Percentiles rank a stretch among this genome's conserved stretches.
phyloP scores from a whole-genome alignment of 64 coral and sea anemone species.

The Stichodactyla helianthus region DNA sequence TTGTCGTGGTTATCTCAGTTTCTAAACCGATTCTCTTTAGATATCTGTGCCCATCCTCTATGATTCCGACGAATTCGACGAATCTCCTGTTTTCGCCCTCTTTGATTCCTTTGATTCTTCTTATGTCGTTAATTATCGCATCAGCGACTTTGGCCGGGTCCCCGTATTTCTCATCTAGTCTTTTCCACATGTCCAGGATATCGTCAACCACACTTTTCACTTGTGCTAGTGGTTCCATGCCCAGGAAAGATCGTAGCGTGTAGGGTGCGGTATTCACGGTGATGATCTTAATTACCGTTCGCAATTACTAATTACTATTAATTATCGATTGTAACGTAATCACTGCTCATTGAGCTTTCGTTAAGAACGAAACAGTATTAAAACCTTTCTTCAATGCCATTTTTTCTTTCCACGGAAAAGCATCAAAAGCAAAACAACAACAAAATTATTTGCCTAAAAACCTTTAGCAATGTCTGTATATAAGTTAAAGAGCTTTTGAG shows the following conservation, averaged over 20 bases:
- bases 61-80: constrained; percentile 29
- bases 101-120: not conserved
- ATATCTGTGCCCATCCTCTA: constrained; percentile 25
- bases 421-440: too few relatives aligned
- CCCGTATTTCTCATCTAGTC: constrained; percentile 32
- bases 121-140: constrained; percentile 4
- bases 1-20: constrained; percentile 10
- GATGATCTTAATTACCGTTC: too few relatives aligned
- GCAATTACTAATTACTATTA: too few relatives aligned
- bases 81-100: constrained; percentile 38
- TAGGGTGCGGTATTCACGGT: not conserved
- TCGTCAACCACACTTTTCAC: constrained; percentile 17
- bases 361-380: too few relatives aligned
- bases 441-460: too few relatives aligned
- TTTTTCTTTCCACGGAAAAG: too few relatives aligned
- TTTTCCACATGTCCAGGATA: constrained; percentile 26
- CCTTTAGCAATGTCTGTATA: too few relatives aligned
- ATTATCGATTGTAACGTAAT: too few relatives aligned
- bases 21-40: constrained; percentile 2
- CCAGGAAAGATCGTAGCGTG: constrained; percentile 15
- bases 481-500: too few relatives aligned
- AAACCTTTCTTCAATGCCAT: too few relatives aligned
- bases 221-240: not conserved
- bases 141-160: constrained; percentile 26
- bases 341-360: too few relatives aligned